Evolutionary conservation across 2,797 vertebrate species (phyloP).

Genomic region (Gila robusta): DNA sequence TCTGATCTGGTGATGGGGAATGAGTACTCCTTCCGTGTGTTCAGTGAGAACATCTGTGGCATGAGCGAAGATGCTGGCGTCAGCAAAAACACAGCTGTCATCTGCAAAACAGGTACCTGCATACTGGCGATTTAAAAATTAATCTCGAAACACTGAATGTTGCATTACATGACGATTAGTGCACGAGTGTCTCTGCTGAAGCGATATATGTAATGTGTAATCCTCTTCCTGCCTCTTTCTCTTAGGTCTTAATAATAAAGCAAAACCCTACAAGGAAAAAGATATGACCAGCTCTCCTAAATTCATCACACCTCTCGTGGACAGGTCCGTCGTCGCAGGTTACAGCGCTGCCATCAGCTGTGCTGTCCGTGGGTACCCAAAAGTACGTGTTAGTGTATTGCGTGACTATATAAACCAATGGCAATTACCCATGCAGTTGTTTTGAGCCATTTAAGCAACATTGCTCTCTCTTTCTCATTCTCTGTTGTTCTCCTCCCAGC

Average conservation of each 20-base stretch:
- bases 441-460: slow-evolving; percentile 20
- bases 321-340: slow-evolving; percentile 87
- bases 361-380: slow-evolving; percentile 85
- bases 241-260: slow-evolving; percentile 76
- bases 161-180: slow-evolving; percentile 7
- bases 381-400: slow-evolving; percentile 74
- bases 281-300: slow-evolving; percentile 82
- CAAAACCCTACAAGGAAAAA: slow-evolving; percentile 78
- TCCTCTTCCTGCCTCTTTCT: neutral
- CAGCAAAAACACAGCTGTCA: slow-evolving; percentile 87
- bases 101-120: slow-evolving; percentile 85
- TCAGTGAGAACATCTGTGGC: slow-evolving; percentile 89
- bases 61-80: slow-evolving; percentile 81
- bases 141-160: neutral
- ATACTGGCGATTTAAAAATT: neutral
- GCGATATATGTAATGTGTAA: neutral
- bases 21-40: slow-evolving; percentile 87
- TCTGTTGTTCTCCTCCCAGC: slow-evolving; percentile 69
- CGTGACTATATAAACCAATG: neutral
- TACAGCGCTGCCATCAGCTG: slow-evolving; percentile 89
- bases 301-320: slow-evolving; percentile 85
- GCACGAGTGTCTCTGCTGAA: slow-evolving; percentile 1
- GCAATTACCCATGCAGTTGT: slow-evolving; percentile 4
- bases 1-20: slow-evolving; percentile 93
- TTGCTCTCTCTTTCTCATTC: slow-evolving; percentile 44